Evolutionary conservation across 2,888 invertebrate species (phyloP).

Genomic region (Lasioglossum figueresi): DNA sequence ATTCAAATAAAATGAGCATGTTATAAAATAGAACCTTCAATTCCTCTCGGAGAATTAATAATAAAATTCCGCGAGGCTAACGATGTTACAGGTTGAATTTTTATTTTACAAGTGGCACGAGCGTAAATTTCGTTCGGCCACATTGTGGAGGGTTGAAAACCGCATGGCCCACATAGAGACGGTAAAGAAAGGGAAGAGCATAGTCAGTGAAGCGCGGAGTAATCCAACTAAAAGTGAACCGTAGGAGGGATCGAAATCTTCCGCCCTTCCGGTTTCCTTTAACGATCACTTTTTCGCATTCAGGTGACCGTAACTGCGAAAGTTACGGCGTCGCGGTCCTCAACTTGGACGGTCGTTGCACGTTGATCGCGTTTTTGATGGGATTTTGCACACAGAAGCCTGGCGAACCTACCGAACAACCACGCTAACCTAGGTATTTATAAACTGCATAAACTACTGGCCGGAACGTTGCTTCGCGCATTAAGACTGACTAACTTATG

Average conservation of each 20-base stretch:
- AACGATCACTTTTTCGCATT: slow-evolving; percentile 17
- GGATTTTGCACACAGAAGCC: neutral
- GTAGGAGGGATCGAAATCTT: neutral
- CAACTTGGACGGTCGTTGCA: slow-evolving; percentile 29
- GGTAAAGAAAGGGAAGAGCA: neutral
- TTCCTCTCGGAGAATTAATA: neutral
- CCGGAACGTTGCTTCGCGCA: slow-evolving; percentile 40
- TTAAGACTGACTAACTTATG: slow-evolving; percentile 46
- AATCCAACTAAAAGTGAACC: slow-evolving; percentile 16
- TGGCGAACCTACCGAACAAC: slow-evolving; percentile 19
- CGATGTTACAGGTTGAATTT: neutral
- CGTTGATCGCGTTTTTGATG: slow-evolving; percentile 42
- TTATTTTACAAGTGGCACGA: neutral
- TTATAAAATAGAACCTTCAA: neutral
- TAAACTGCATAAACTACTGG: slow-evolving; percentile 48
- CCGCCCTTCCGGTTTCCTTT: neutral
- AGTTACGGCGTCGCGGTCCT: slow-evolving; percentile 12
- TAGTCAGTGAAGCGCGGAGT: neutral
- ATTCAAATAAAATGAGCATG: neutral
- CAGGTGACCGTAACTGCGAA: slow-evolving; percentile 9
- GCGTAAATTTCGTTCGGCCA: neutral
- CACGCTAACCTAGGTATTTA: slow-evolving; percentile 47
- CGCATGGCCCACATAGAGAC: neutral
- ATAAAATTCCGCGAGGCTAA: neutral
- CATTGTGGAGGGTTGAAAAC: neutral